These are phyloP conservation scores for Aphyosemion australe DNA, from an alignment of 2,113 vertebrate species.

Conservation along the genomic window DNA sequence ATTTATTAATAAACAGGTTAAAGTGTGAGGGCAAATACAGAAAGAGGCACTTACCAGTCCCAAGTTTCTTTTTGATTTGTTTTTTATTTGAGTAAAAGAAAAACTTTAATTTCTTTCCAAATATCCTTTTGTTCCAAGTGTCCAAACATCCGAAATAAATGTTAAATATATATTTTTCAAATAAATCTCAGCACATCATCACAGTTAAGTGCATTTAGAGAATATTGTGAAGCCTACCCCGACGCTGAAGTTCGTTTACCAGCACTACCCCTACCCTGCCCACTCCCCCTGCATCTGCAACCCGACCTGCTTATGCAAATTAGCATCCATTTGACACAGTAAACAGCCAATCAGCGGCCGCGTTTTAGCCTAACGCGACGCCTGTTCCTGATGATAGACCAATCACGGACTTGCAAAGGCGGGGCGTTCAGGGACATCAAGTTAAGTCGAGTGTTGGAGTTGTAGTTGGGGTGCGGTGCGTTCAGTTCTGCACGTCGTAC, in stretches of 20 bases:
- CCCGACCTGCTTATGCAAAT: conserved; percentile 82
- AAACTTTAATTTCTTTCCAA: neutral
- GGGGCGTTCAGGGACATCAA: conserved; percentile 13
- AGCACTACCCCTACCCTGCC: conserved; percentile 73
- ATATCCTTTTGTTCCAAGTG: neutral
- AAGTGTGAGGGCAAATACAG: conserved; percentile 47
- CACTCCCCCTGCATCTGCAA: conserved; percentile 79
- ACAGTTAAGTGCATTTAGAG: conserved; percentile 69
- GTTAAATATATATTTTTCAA: conserved; percentile 1
- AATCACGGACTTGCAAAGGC: conserved; percentile 25
- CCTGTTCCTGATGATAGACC: conserved; percentile 17
- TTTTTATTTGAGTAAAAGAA: conserved; percentile 8
- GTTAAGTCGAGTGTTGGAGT: conserved; percentile 56
- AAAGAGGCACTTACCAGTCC: conserved; percentile 73
- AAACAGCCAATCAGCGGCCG: conserved; percentile 29
- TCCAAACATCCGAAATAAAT: neutral
- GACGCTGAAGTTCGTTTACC: conserved; percentile 79
- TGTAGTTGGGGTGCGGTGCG: conserved; percentile 87
- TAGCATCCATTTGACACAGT: neutral
- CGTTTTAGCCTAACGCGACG: rapidly evolving
- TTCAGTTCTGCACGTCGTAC: conserved; percentile 95
- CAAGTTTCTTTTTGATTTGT: conserved; percentile 69
- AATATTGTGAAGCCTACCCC: conserved; percentile 53
- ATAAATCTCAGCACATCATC: conserved; percentile 26
- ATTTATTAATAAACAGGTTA: conserved; percentile 32